phyloP scores from a whole-genome alignment of 2,113 vertebrate species.

The Micronycteris hirsuta region DNA sequence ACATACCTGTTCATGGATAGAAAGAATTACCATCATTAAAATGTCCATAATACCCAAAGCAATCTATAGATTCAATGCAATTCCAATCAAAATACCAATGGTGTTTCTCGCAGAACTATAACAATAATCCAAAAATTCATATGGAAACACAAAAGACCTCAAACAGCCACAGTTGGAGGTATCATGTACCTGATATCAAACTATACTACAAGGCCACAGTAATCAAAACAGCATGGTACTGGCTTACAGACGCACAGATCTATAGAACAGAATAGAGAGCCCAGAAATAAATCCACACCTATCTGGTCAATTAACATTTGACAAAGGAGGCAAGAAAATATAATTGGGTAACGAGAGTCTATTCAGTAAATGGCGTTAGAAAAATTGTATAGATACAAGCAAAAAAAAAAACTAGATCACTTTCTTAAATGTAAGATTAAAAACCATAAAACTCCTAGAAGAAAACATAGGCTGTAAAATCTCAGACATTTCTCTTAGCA shows the following conservation, averaged over 20 bases:
- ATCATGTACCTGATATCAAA: too few species aligned
- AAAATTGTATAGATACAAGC: neutral
- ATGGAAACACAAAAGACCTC: neutral
- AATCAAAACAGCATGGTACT: neutral
- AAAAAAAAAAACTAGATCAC: neutral
- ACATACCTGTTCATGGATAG: neutral
- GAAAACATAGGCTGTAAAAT: neutral
- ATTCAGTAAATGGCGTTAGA: neutral
- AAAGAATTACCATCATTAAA: neutral
- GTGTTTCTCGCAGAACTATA: neutral
- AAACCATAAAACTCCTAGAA: neutral
- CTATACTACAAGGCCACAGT: neutral
- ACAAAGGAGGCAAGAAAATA: neutral
- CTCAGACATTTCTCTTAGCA: neutral
- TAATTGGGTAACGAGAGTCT: neutral
- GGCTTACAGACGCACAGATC: neutral
- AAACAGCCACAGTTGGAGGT: neutral
- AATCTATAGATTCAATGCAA: neutral
- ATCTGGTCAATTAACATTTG: neutral
- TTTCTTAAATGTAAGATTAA: neutral
- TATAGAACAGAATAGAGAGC: neutral
- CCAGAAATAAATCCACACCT: neutral
- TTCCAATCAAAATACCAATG: neutral
- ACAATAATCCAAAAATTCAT: neutral
- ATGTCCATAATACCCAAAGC: neutral